Base-by-base conservation (phyloP, 2,113 vertebrate genomes). In the Vireo altiloquus region DNA sequence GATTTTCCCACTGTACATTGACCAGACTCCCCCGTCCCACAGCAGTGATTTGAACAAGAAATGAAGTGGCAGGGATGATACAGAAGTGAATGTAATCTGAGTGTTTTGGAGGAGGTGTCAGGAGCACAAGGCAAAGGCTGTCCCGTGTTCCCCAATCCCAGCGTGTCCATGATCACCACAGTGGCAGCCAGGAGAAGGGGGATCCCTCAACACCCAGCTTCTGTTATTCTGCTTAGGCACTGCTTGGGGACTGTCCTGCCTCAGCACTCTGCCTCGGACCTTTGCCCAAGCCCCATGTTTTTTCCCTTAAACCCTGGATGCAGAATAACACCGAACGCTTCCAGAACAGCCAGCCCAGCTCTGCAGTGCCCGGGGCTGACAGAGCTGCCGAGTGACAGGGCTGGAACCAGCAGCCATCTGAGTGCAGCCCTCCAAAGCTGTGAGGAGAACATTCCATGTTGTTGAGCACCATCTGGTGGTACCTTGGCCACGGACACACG, bases 401-500 rank as follows among this genome's bases (percentile, higher is more conserved):
- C 80, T 30, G 71, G 7, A 6, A 0, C 13, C 2, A n/a, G 68
- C 64, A 53, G 64, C 94, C 87, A 53, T 64, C 52, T 5, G 19
- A 54, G 85, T 0, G 30, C 72, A 56, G 59, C 46, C 72, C 70
- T 47, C 23, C 25, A 2, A 0, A 46, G 71, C 44, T 1, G 12
- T 2, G 31, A 31, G 22, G 69, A 61, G 71, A 35, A 18, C 47
- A 95, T 97, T 93, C 35, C 89, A 9, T 8, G 92, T 94, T 78
- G 80, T 96, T 27, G 64, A 87, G 96, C 96, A 75, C 95, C 96
- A 95, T 64, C 95, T 97, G 76, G 13, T 71, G 96, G 96, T 16
- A 23, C 85, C 70, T 3, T 4, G 74, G 70, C 63, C 87, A 9
- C 8, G 8, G 61, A 31, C 61, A 79, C 35, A 9, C 9, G 16